Conservation (phyloP, 2,888 invertebrate species). For the Tetramorium bicarinatum region DNA sequence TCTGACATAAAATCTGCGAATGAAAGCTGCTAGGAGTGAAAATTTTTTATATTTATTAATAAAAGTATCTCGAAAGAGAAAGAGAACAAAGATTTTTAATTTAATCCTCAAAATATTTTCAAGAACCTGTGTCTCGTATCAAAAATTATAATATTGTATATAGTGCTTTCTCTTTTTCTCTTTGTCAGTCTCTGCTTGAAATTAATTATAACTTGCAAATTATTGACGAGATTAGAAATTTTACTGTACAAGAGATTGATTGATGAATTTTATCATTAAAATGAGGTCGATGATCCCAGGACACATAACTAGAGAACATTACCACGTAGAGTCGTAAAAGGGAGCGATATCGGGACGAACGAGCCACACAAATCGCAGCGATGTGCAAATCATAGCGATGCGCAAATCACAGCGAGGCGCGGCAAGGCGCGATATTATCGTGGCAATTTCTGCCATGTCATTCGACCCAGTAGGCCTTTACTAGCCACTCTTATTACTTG, state of each 20-base stretch:
- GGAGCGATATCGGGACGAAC: not conserved
- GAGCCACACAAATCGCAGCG: not conserved
- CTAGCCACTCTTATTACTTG: constrained; percentile 27
- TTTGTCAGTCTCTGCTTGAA: not conserved
- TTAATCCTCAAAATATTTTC: not conserved
- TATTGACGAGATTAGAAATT: not conserved
- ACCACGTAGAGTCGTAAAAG: not conserved
- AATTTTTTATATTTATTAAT: not conserved
- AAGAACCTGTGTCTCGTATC: not conserved
- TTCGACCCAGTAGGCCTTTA: constrained; percentile 27
- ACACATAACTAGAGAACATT: not conserved
- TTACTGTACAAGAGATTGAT: not conserved
- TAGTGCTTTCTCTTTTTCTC: not conserved
- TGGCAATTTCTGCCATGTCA: constrained; percentile 39
- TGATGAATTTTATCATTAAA: not conserved
- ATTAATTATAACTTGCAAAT: not conserved
- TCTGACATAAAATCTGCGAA: not conserved
- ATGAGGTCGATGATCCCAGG: not conserved
- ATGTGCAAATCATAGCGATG: not conserved
- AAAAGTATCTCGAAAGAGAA: not conserved
- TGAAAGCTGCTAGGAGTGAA: not conserved
- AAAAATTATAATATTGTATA: not conserved
- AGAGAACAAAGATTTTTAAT: not conserved
- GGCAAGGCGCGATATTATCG: constrained; percentile 34
- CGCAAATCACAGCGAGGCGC: constrained; percentile 25